phyloP scores from a whole-genome alignment of 1,140 invertebrate genomes.

The Aplysia californica region DNA sequence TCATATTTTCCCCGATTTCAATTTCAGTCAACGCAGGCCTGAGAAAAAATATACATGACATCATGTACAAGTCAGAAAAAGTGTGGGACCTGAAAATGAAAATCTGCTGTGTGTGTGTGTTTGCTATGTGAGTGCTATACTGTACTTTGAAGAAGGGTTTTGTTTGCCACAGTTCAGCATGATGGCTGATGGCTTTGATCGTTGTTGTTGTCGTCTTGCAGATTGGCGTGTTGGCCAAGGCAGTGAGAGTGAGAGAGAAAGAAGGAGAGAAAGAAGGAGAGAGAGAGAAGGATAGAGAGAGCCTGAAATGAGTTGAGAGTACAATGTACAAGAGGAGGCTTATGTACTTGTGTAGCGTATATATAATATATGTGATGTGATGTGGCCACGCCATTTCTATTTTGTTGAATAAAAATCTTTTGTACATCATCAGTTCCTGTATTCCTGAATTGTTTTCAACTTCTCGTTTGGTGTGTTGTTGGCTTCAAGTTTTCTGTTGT shows the following conservation, averaged over 20 bases:
- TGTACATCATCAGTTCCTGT: not conserved
- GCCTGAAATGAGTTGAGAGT: not conserved
- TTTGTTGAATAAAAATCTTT: not conserved
- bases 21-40: no score
- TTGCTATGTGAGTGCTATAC: not conserved
- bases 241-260: not conserved
- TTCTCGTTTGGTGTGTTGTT: not conserved
- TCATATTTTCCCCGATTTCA: no score
- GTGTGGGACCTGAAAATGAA: not conserved
- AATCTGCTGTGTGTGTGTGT: not conserved
- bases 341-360: not conserved
- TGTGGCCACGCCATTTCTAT: not conserved
- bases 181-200: no score
- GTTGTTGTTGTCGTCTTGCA: no score
- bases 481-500: no score
- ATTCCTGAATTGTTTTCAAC: not conserved
- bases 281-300: not conserved
- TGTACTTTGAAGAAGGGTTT: not conserved
- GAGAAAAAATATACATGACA: no score
- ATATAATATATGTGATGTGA: not conserved
- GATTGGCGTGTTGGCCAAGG: not conserved
- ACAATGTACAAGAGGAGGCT: not conserved
- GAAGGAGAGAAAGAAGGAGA: not conserved
- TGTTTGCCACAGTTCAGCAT: not conserved
- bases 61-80: not conserved